These are phyloP conservation scores for Chrysodeixis includens DNA, from an alignment of 2,888 invertebrate species.

Conservation along the genomic window DNA sequence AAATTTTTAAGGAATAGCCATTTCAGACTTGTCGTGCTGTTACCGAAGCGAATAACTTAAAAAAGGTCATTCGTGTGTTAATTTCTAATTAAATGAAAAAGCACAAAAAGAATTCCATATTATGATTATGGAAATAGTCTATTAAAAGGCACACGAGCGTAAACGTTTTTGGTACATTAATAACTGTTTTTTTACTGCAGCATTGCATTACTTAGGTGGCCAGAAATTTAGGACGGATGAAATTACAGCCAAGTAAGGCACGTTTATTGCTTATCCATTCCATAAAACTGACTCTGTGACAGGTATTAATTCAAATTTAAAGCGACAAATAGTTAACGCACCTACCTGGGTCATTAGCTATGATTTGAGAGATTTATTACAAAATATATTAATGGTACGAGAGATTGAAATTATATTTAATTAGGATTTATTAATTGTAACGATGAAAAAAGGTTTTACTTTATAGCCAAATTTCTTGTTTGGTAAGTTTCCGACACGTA, in stretches of 20 bases:
- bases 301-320: slow-evolving; percentile 40
- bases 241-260: slow-evolving; percentile 21
- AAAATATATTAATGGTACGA: no score
- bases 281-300: slow-evolving; percentile 21
- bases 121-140: not conserved
- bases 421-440: no score
- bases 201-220: not conserved
- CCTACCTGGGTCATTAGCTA: slow-evolving; percentile 8
- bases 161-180: not conserved
- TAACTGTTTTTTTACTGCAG: not conserved
- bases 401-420: no score
- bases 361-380: not conserved
- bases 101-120: no score
- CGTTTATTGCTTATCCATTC: slow-evolving; percentile 27
- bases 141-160: not conserved
- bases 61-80: no score
- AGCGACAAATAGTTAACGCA: slow-evolving; percentile 20
- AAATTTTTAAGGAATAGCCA: no score
- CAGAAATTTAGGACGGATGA: slow-evolving; percentile 29
- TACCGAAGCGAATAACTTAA: no score
- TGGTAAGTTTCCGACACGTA: no score
- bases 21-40: no score
- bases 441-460: no score
- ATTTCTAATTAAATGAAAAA: no score
- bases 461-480: no score